Conservation (phyloP, 2,888 invertebrate species). For the Ectobius pallidus region DNA sequence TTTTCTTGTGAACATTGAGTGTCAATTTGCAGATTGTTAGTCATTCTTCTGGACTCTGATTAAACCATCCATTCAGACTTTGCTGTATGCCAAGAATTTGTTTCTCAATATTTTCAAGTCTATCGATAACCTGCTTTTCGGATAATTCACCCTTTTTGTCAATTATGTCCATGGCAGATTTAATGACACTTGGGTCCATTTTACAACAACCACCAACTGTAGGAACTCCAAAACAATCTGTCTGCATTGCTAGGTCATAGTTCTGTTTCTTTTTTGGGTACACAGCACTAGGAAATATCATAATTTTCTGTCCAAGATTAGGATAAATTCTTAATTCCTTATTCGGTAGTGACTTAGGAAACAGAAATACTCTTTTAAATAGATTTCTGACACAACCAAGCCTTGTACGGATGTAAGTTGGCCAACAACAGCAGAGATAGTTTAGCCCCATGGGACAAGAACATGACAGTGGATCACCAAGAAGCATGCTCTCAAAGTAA, state of each 20-base stretch:
- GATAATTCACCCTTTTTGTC: constrained; percentile 7
- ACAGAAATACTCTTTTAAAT: constrained; percentile 3
- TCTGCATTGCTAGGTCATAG: not conserved
- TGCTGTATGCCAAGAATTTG: not conserved
- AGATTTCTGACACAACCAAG: not conserved
- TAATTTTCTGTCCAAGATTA: not conserved
- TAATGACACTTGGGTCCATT: constrained; percentile 11
- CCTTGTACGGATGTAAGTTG: not conserved
- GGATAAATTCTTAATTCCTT: constrained; percentile 3
- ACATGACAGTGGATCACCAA: not conserved
- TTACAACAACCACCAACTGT: not conserved
- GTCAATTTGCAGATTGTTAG: not conserved
- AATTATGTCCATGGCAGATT: constrained; percentile 23
- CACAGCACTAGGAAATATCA: constrained; percentile 1
- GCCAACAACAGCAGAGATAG: constrained; percentile 4
- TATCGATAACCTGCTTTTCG: not conserved
- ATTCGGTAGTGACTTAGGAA: constrained; percentile 10
- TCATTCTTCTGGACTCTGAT: not conserved
- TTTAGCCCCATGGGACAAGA: not conserved
- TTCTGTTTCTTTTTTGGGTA: not conserved
- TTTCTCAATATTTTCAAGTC: constrained; percentile 4
- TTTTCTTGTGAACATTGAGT: no score
- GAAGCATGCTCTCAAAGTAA: constrained; percentile 23
- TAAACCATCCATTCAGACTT: not conserved
- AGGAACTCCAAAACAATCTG: not conserved